Conservation (phyloP, 1,140 invertebrate genomes). For the Diachasmimorpha longicaudata region DNA sequence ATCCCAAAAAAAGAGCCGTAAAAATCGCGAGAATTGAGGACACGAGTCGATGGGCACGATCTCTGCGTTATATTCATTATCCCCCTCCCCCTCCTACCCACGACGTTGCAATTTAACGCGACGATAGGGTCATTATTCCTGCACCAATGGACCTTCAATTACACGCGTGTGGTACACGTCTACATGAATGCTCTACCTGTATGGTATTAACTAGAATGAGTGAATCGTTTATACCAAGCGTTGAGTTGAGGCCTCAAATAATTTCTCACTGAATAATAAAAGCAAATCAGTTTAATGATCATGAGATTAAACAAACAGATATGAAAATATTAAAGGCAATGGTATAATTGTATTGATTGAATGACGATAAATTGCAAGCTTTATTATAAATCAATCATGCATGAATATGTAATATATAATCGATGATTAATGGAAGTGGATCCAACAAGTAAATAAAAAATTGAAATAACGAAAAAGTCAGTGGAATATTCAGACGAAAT, state of each 20-base stretch:
- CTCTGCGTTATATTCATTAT: conserved; percentile 11
- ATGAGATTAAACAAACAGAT: neutral
- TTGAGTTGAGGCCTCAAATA: neutral
- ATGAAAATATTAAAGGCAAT: neutral
- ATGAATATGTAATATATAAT: neutral
- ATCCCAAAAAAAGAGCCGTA: neutral
- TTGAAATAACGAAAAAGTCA: neutral
- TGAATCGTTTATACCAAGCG: neutral
- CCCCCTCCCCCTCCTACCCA: neutral
- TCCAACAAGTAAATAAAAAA: neutral
- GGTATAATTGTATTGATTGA: neutral
- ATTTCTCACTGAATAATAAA: conserved; percentile 4
- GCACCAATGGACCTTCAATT: conserved; percentile 37
- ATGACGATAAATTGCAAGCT: neutral
- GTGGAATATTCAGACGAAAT: too few species aligned
- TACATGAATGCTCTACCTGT: conserved; percentile 1
- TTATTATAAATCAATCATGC: conserved; percentile 5
- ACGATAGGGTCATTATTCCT: conserved; percentile 36
- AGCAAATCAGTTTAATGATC: neutral
- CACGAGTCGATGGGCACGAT: neutral
- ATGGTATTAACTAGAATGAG: conserved; percentile 1
- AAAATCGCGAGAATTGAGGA: conserved; percentile 4
- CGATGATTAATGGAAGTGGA: neutral
- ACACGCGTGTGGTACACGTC: conserved; percentile 35
- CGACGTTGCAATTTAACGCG: conserved; percentile 26